phyloP scores from a whole-genome alignment of 1,140 invertebrate genomes.

The Diploscapter pachys region DNA sequence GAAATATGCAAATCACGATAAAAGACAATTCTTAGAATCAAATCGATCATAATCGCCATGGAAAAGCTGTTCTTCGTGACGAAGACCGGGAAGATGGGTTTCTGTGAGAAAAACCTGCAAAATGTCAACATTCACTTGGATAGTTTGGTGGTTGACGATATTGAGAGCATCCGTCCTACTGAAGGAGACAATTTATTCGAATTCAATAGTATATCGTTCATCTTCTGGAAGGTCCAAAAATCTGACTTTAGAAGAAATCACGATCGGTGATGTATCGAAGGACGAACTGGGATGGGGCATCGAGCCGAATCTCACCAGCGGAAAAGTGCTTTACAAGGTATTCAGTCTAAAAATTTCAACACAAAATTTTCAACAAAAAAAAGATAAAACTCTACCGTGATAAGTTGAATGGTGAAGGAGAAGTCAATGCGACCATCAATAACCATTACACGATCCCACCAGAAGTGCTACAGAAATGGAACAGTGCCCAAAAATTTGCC shows the following conservation, averaged over 20 bases:
- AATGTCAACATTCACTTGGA: constrained; percentile 37
- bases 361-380: too few relatives aligned
- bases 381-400: too few relatives aligned
- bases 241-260: constrained; percentile 6
- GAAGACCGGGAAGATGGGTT: constrained; percentile 42
- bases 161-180: constrained; percentile 32
- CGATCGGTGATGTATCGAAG: constrained; percentile 14
- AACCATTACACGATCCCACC: too few relatives aligned
- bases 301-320: constrained; percentile 21
- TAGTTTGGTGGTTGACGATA: constrained; percentile 41
- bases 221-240: not conserved
- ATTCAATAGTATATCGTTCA: constrained; percentile 30
- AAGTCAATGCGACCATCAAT: too few relatives aligned
- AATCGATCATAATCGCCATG: too few relatives aligned
- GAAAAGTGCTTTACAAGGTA: not conserved
- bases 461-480: too few relatives aligned
- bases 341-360: too few relatives aligned
- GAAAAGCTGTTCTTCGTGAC: too few relatives aligned
- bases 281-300: constrained; percentile 21
- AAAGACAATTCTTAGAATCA: too few relatives aligned
- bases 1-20: too few relatives aligned
- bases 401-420: too few relatives aligned
- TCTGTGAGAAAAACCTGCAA: constrained; percentile 44
- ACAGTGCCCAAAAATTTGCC: too few relatives aligned
- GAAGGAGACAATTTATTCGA: constrained; percentile 10